phyloP scores from a whole-genome alignment of 1,140 invertebrate species.

The Bombus sylvicola region DNA sequence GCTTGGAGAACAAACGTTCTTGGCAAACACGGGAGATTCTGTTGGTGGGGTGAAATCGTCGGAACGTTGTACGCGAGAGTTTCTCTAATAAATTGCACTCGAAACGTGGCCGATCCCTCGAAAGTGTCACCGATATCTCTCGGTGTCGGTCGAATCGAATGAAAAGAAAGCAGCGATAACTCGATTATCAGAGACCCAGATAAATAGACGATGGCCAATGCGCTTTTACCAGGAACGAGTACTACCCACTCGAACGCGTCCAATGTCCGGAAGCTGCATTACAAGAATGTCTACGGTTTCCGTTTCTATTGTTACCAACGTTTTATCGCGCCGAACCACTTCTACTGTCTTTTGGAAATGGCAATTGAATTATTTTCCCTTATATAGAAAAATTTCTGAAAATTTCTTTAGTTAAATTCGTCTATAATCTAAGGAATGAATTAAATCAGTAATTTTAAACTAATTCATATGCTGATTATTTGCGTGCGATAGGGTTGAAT shows the following conservation, averaged over 20 bases:
- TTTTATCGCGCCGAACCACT: neutral
- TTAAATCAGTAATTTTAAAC: neutral
- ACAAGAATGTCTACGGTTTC: slow-evolving; percentile 10
- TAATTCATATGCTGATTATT: too few relatives aligned
- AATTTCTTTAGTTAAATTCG: neutral
- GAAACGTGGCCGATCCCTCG: slow-evolving; percentile 57
- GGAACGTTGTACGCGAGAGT: slow-evolving; percentile 13
- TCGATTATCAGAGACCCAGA: slow-evolving; percentile 74
- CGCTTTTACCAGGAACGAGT: slow-evolving; percentile 40
- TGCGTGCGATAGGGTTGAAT: too few relatives aligned
- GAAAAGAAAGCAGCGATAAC: slow-evolving; percentile 79
- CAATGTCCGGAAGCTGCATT: slow-evolving; percentile 16
- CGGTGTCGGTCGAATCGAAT: slow-evolving; percentile 72
- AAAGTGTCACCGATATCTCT: slow-evolving; percentile 57
- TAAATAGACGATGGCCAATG: slow-evolving; percentile 69
- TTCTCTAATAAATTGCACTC: slow-evolving; percentile 64
- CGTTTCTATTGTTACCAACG: slow-evolving; percentile 37
- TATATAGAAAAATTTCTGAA: neutral
- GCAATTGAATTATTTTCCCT: neutral
- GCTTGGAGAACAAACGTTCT: slow-evolving; percentile 43
- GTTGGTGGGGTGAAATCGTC: neutral
- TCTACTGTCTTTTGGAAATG: neutral
- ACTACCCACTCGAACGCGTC: slow-evolving; percentile 17
- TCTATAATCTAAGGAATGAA: neutral
- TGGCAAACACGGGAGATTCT: slow-evolving; percentile 55